Conservation (phyloP, 2,113 vertebrate species). For the Saguinus imperator region DNA sequence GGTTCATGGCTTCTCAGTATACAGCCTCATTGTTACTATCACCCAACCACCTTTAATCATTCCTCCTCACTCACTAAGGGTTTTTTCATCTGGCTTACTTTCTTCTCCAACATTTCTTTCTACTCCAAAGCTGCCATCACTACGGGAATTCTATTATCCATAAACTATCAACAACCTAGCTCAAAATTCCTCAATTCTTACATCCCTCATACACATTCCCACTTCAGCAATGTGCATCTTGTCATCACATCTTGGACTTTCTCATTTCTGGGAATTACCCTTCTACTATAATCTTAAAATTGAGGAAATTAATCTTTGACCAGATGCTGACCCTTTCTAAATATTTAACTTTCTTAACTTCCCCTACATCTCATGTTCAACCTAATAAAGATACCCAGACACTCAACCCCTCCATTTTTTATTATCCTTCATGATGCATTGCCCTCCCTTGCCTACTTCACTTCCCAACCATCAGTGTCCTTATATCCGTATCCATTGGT, state of each 20-base stretch:
- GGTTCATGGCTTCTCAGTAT: background rate
- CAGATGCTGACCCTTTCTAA: background rate
- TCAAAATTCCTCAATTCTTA: background rate
- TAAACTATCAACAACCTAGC: background rate
- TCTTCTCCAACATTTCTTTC: background rate
- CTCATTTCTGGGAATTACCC: background rate
- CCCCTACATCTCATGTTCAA: background rate
- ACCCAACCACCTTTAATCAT: background rate
- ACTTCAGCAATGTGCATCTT: background rate
- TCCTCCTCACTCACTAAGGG: background rate
- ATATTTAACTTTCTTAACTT: background rate
- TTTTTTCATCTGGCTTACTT: background rate
- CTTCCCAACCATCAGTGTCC: background rate
- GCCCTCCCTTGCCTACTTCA: background rate
- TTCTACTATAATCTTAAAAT: background rate
- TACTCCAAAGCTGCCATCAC: background rate
- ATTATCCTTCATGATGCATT: background rate
- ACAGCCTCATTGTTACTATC: background rate
- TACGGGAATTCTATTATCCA: background rate
- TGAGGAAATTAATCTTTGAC: background rate
- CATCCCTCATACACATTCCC: background rate
- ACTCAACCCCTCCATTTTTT: background rate
- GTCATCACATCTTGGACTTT: background rate
- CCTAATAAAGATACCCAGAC: background rate
- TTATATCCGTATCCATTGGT: background rate